These are phyloP conservation scores for Drosophila athabasca DNA, from an alignment of 1,140 invertebrate genomes.

Conservation along the genomic window DNA sequence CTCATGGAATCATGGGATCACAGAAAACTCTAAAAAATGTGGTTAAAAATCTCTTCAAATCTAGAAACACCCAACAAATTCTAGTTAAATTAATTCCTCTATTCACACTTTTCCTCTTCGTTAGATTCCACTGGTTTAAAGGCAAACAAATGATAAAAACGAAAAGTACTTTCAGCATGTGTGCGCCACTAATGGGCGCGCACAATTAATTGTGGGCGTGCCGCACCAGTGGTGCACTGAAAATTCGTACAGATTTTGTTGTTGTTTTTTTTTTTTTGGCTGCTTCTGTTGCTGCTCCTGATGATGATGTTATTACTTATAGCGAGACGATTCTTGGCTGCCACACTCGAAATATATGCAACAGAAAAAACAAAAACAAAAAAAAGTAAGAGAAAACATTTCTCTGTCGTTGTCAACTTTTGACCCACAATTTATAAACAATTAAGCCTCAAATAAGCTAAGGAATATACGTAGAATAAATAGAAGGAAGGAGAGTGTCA, in stretches of 20 bases:
- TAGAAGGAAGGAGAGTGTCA: slow-evolving; percentile 55
- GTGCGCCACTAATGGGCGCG: slow-evolving; percentile 22
- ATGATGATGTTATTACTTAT: slow-evolving; percentile 37
- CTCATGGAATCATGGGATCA: too few relatives aligned
- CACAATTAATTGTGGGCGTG: slow-evolving; percentile 56
- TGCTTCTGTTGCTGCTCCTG: slow-evolving; percentile 11
- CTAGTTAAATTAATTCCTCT: too few relatives aligned
- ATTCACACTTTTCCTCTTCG: too few relatives aligned
- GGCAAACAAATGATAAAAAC: slow-evolving; percentile 10
- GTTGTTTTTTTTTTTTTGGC: slow-evolving; percentile 9
- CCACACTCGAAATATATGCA: slow-evolving; percentile 39
- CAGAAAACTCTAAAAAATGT: too few relatives aligned
- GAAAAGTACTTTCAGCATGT: slow-evolving; percentile 15
- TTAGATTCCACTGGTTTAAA: background rate
- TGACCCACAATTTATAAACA: slow-evolving; percentile 66
- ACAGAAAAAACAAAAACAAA: background rate
- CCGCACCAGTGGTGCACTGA: background rate
- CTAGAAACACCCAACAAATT: too few relatives aligned
- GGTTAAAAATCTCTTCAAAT: too few relatives aligned
- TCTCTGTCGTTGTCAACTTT: slow-evolving; percentile 22
- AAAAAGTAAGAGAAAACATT: background rate
- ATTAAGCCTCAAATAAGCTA: slow-evolving; percentile 60
- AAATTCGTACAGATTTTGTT: too few relatives aligned
- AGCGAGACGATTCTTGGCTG: slow-evolving; percentile 24
- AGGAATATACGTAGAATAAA: slow-evolving; percentile 32